These are phyloP conservation scores for Onychostruthus taczanowskii DNA, from an alignment of 2,113 vertebrate species.

Conservation along the genomic window DNA sequence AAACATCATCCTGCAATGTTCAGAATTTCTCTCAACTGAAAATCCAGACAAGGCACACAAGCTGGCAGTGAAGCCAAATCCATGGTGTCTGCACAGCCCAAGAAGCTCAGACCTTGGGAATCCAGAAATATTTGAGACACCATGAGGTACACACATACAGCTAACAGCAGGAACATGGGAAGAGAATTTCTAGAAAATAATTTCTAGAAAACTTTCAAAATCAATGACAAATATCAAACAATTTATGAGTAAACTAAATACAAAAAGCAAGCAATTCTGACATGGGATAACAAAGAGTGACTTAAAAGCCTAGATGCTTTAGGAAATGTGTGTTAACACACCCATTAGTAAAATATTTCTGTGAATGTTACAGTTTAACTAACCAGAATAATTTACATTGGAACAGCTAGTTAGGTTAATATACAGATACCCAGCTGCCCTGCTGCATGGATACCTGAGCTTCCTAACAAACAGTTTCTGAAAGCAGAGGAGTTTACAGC, in stretches of 20 bases:
- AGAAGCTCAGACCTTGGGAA: background rate
- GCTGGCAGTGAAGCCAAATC: background rate
- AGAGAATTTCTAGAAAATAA: background rate
- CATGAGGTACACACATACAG: background rate
- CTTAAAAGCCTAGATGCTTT: background rate
- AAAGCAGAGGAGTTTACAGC: background rate
- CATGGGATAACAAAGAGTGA: background rate
- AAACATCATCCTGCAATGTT: background rate
- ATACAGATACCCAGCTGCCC: background rate
- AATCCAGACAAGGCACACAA: background rate
- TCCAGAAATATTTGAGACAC: background rate
- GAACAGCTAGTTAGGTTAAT: background rate
- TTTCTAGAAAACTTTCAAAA: background rate
- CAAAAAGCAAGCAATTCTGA: background rate
- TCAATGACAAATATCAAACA: background rate
- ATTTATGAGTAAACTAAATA: background rate
- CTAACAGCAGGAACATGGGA: fast-evolving
- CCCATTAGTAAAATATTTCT: background rate
- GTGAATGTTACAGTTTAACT: background rate
- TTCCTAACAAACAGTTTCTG: background rate
- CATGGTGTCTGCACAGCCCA: background rate
- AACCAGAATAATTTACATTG: background rate
- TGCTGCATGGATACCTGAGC: background rate
- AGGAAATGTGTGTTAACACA: background rate
- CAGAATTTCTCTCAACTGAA: background rate